Evolutionary conservation across 1,140 invertebrate genomes (phyloP), one percentile per base, ranked within the genome.

Genomic region (Gonatopus flavifemur): DNA sequence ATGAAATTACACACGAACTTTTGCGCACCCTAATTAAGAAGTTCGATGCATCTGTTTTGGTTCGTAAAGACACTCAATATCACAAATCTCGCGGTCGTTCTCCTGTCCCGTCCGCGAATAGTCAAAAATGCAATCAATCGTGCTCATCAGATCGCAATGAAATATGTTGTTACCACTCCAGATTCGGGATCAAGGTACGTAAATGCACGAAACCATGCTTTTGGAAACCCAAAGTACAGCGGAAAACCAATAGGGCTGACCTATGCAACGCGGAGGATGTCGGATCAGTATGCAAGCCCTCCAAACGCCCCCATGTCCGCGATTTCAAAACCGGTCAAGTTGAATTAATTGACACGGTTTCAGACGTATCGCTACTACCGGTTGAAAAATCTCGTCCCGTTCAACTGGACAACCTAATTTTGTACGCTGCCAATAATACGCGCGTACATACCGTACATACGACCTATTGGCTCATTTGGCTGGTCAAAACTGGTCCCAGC

Each of bases 381-480:
- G 20, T 20, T 2, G 5, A 3, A 2, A 6, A n/a, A n/a, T n/a
- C n/a, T n/a, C n/a, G 7, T 6, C 8, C 18, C 10, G 9, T 20
- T 18, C 18, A 33, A 16, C 24, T 31, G 7, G 13, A 4, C 4
- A 24, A 21, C 9, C n/a, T 21, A n/a, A 42, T 43, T 21, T 32
- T 30, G 44, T 55, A 41, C 33, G 59, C 18, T 47, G 39, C 48
- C 10, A 42, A 42, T 12, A 12, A 22, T 4, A 24, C 39, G 12
- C 19, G 12, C 12, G 28, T 42, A 13, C 12, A 42, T 5, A 42
- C 39, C n/a, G 71, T 72, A 2, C 64, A 77, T 31, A 61, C 77
- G 3, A 36, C 55, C 0, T 55, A 54, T 30, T 64, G 66, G 10
- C 72, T 70, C n/a, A 60, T 77, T 7, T 72, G 73, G n/a, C 62